phyloP scores from a whole-genome alignment of 2,113 vertebrate genomes.

The Eudyptes chrysolophus region DNA sequence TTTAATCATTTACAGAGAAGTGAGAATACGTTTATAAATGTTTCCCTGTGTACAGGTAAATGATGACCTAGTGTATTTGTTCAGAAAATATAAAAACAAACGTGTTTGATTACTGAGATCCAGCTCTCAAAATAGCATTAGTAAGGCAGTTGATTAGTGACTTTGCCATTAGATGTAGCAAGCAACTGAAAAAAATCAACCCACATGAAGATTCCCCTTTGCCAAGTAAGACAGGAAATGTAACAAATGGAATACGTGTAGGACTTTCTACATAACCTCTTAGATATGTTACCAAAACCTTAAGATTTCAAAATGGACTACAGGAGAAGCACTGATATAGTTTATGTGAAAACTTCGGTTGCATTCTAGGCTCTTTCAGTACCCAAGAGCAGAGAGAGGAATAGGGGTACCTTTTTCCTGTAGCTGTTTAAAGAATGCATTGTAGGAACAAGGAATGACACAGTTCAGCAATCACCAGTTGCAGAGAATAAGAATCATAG shows the following conservation, averaged over 20 bases:
- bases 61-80: neutral
- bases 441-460: neutral
- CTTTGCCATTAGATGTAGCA: neutral
- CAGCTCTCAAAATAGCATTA: slow-evolving; percentile 1
- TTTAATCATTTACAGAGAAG: neutral
- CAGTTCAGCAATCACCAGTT: neutral
- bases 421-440: neutral
- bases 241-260: slow-evolving; percentile 15
- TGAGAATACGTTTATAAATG: neutral
- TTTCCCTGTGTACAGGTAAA: neutral
- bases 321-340: neutral
- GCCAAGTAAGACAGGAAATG: neutral
- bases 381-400: neutral
- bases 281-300: neutral
- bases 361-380: neutral
- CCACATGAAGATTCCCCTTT: neutral
- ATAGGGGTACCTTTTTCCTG: neutral
- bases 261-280: slow-evolving; percentile 7
- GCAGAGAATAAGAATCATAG: neutral
- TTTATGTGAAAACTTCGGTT: neutral
- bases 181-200: neutral
- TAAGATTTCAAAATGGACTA: slow-evolving; percentile 3
- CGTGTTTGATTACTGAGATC: neutral
- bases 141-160: neutral
- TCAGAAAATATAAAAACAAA: neutral